Percentiles rank a stretch among this genome's conserved stretches.
phyloP scores from a whole-genome alignment of 2,888 invertebrate genomes.

The Gymnoscelis rufifasciata region DNA sequence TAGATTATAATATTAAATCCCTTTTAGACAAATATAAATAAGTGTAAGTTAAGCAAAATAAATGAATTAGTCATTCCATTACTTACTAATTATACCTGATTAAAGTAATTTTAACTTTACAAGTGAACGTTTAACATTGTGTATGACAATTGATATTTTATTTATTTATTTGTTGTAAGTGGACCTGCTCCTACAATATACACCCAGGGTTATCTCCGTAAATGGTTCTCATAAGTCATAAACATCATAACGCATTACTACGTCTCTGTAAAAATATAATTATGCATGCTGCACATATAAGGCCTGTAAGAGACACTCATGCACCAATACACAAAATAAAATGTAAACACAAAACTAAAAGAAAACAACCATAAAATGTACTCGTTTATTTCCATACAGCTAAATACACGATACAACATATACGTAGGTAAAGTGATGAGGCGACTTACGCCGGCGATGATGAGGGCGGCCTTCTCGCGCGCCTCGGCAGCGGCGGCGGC shows the following conservation, averaged over 20 bases:
- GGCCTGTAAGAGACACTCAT: conserved; percentile 5
- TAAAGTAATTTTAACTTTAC: too few species aligned
- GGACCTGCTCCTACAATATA: too few species aligned
- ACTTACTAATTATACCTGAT: too few species aligned
- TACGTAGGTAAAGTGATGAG: not conserved
- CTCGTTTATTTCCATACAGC: conserved; percentile 13
- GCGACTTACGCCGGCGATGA: conserved; percentile 16
- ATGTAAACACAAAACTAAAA: conserved; percentile 3
- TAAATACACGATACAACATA: conserved; percentile 2
- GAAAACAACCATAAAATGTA: conserved; percentile 8
- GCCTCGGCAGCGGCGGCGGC: conserved; percentile 3
- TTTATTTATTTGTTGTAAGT: too few species aligned
- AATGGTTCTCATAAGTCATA: too few species aligned
- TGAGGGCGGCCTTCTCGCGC: conserved; percentile 6
- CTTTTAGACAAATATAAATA: too few species aligned
- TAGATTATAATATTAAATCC: too few species aligned
- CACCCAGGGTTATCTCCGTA: too few species aligned
- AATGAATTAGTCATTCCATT: too few species aligned
- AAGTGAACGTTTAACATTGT: too few species aligned
- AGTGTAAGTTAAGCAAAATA: too few species aligned
- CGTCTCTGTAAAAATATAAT: not conserved
- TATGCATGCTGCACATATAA: conserved; percentile 12
- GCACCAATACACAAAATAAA: conserved; percentile 8
- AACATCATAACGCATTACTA: not conserved
- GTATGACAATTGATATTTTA: too few species aligned